Conservation (phyloP, 2,113 vertebrate species). For the Tretioscincus oriximinensis region DNA sequence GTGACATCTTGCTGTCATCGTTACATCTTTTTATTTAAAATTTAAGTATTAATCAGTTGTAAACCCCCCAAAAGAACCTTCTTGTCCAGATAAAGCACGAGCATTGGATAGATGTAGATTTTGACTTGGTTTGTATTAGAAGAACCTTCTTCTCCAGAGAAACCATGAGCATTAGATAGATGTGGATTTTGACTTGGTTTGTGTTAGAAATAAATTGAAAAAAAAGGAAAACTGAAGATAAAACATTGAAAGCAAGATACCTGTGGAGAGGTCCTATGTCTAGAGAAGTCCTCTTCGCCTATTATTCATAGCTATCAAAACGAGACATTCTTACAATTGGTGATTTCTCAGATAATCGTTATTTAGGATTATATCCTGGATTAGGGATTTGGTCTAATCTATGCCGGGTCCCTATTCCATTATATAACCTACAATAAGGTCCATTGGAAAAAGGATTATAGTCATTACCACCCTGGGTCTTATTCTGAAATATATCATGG, state of each 20-base stretch:
- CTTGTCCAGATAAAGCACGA: not conserved
- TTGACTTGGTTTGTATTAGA: not conserved
- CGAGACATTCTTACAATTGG: no score
- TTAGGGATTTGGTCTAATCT: no score
- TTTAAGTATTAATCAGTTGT: not conserved
- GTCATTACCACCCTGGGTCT: no score
- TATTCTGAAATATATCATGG: no score
- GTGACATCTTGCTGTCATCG: not conserved
- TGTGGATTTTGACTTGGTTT: not conserved
- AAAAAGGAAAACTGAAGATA: not conserved
- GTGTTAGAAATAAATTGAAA: not conserved
- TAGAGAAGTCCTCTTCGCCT: not conserved
- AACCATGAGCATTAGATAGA: not conserved
- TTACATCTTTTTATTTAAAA: not conserved
- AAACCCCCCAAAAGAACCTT: not conserved
- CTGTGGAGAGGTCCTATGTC: not conserved
- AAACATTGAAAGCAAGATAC: not conserved
- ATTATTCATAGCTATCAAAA: no score
- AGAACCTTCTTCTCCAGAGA: not conserved
- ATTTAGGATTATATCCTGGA: no score
- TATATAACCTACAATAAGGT: no score
- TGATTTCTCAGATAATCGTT: no score
- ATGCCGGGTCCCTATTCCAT: no score
- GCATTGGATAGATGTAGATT: not conserved
- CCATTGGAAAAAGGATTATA: no score